Conservation (phyloP, 2,113 vertebrate genomes). For the Neodon shergylaensis region DNA sequence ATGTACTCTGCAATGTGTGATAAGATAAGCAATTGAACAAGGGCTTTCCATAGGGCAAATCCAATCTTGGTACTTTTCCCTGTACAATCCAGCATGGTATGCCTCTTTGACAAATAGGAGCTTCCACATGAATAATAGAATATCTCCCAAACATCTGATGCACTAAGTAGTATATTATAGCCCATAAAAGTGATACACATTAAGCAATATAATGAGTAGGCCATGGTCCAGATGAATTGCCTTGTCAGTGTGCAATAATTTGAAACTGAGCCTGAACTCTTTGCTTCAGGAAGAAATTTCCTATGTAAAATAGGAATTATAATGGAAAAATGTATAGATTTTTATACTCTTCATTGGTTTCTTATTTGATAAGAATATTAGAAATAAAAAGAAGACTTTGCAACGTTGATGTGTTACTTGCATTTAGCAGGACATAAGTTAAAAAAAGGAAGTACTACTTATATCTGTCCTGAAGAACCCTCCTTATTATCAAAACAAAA, state of each 20-base stretch:
- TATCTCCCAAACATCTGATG: not conserved
- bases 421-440: not conserved
- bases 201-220: not conserved
- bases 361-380: not conserved
- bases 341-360: not conserved
- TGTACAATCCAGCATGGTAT: not conserved
- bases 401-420: not conserved
- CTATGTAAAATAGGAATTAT: not conserved
- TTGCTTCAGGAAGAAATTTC: not conserved
- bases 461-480: not conserved
- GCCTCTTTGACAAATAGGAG: not conserved
- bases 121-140: not conserved
- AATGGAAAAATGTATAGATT: not conserved
- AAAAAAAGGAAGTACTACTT: not conserved
- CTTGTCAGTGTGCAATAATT: not conserved
- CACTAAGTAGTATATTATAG: not conserved
- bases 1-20: not conserved
- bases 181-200: not conserved
- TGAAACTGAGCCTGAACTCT: not conserved
- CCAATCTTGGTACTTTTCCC: not conserved
- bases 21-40: not conserved
- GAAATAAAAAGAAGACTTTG: not conserved
- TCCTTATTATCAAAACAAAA: not conserved
- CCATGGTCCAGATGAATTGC: not conserved
- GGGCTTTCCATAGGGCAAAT: not conserved